These are phyloP conservation scores for Pissodes strobi DNA, from an alignment of 1,140 invertebrate genomes.

Conservation along the genomic window DNA sequence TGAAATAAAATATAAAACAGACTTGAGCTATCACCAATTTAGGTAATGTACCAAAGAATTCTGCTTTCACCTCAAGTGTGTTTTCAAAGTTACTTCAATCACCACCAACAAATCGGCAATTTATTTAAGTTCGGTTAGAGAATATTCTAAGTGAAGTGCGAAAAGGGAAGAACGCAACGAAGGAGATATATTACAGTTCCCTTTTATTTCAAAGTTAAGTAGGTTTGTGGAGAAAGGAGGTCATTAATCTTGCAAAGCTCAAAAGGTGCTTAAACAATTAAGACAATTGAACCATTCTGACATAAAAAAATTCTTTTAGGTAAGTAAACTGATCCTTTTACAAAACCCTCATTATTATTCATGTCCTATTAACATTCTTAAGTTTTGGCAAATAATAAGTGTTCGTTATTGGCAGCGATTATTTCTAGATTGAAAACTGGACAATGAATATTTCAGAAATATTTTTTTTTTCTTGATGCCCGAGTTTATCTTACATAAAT, in stretches of 20 bases:
- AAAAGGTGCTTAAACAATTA: constrained; percentile 13
- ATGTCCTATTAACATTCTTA: too few relatives aligned
- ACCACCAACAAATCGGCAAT: constrained; percentile 16
- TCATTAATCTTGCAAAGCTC: constrained; percentile 10
- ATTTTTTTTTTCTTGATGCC: too few relatives aligned
- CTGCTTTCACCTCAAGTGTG: background rate
- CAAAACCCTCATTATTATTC: too few relatives aligned
- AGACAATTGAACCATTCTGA: constrained; percentile 12
- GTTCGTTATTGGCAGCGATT: too few relatives aligned
- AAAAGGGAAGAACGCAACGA: constrained; percentile 2
- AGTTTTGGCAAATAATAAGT: too few relatives aligned
- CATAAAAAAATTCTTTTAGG: too few relatives aligned
- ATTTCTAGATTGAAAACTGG: too few relatives aligned
- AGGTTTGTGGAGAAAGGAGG: constrained; percentile 12
- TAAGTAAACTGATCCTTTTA: too few relatives aligned
- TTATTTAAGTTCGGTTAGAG: constrained; percentile 1
- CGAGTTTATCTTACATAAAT: too few relatives aligned
- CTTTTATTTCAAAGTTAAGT: constrained; percentile 16
- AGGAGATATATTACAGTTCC: constrained; percentile 9
- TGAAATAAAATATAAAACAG: constrained; percentile 1
- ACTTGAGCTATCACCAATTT: constrained; percentile 1
- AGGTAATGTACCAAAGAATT: constrained; percentile 8
- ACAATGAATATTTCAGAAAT: too few relatives aligned
- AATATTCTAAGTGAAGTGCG: background rate
- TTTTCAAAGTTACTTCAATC: constrained; percentile 20